Percentiles rank a stretch among this genome's conserved stretches.
Conservation (phyloP, 2,113 vertebrate species). For the Dascyllus trimaculatus region DNA sequence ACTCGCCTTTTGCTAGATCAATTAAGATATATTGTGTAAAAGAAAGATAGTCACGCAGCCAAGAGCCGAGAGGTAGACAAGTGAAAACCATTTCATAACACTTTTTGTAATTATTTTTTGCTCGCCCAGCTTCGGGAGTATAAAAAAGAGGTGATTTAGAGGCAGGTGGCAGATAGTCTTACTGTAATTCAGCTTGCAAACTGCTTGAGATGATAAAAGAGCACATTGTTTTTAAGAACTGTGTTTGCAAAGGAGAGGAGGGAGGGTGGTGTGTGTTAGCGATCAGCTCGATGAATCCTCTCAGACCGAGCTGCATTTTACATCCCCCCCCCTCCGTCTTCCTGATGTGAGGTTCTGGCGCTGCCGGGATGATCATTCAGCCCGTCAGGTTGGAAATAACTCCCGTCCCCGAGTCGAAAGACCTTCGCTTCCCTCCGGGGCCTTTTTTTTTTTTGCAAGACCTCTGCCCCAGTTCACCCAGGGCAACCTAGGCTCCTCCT, state of each 20-base stretch:
- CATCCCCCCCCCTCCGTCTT: neutral
- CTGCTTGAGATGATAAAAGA: slow-evolving; percentile 46
- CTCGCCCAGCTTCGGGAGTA: slow-evolving; percentile 41
- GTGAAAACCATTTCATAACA: slow-evolving; percentile 55
- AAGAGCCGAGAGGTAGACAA: slow-evolving; percentile 47
- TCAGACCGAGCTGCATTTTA: neutral
- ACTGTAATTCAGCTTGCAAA: slow-evolving; percentile 29
- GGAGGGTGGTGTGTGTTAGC: too few species aligned
- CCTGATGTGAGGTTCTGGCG: slow-evolving; percentile 34
- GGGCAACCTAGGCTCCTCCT: slow-evolving; percentile 84
- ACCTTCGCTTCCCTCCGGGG: slow-evolving; percentile 72
- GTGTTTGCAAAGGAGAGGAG: neutral
- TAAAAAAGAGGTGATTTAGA: slow-evolving; percentile 57
- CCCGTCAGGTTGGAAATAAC: slow-evolving; percentile 68
- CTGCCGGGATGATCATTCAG: slow-evolving; percentile 40
- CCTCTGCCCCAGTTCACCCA: slow-evolving; percentile 83
- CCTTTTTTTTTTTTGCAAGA: slow-evolving; percentile 76
- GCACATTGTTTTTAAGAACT: slow-evolving; percentile 26
- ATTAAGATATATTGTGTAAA: slow-evolving; percentile 51
- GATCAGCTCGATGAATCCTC: slow-evolving; percentile 28
- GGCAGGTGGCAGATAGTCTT: slow-evolving; percentile 43
- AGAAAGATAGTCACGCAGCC: slow-evolving; percentile 40
- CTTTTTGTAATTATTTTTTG: slow-evolving; percentile 66
- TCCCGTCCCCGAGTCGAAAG: slow-evolving; percentile 65
- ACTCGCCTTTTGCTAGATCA: slow-evolving; percentile 44